A percentile compares a stretch with the other conserved stretches of the same genome.
Evolutionary conservation across 1,140 invertebrate genomes (phyloP).

Genomic region (Philopotamus ludificatus): DNA sequence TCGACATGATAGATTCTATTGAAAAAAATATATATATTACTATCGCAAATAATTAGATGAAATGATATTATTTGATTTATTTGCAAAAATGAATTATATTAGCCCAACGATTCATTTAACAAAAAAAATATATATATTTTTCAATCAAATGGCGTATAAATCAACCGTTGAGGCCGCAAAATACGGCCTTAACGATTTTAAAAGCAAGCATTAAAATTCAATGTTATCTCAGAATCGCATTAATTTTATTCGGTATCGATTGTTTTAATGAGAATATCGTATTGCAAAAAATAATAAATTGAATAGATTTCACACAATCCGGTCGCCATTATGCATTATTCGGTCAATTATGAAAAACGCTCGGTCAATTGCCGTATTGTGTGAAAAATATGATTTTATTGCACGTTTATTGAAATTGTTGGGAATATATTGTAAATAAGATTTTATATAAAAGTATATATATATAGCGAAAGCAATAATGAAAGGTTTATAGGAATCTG

Average conservation of each 20-base stretch:
- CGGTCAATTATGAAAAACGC: not conserved
- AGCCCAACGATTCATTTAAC: not conserved
- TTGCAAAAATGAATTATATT: not conserved
- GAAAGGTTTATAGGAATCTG: constrained; percentile 32
- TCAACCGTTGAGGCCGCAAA: not conserved
- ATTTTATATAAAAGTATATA: constrained; percentile 18
- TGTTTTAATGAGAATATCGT: not conserved
- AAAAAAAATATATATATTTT: not conserved
- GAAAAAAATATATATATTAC: constrained; percentile 5
- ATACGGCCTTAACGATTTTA: not conserved
- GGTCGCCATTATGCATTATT: not conserved
- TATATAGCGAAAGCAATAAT: constrained; percentile 35
- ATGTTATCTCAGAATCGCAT: too few species aligned
- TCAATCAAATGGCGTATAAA: not conserved
- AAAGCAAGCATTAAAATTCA: too few species aligned
- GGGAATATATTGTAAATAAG: not conserved
- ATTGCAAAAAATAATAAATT: constrained; percentile 5
- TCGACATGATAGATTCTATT: constrained; percentile 8
- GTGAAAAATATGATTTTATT: not conserved
- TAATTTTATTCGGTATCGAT: too few species aligned
- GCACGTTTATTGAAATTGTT: not conserved
- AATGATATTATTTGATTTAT: not conserved
- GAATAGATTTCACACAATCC: not conserved
- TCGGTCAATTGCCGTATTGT: not conserved
- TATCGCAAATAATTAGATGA: not conserved